Evolutionary conservation across 2,888 invertebrate species (phyloP), one percentile per base, ranked within the genome.

Genomic region (Amblyjoppa fuscipennis): DNA sequence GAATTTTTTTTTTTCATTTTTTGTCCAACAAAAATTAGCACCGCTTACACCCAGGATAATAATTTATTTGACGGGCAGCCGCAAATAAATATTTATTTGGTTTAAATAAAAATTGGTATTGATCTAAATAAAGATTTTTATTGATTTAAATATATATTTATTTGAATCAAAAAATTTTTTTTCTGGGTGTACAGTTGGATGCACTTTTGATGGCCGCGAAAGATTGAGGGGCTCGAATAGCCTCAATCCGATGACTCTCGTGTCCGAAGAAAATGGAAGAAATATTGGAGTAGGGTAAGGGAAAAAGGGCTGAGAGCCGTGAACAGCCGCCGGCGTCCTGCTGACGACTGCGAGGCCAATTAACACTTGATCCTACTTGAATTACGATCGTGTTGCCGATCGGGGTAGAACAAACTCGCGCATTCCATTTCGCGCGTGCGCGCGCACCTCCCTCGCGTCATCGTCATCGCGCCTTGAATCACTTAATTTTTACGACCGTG

Each of bases 291-390:
- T 87, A 88, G 87, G 88, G 85, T 51, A 70, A 49, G 45, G 64
- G 34, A 59, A 25, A 66, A 25, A 41, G 5, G 20, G 66, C 9
- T 13, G 53, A n/a, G 56, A 51, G n/a, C 25, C 28, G 56, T 6
- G 49, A 45, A 64, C 16, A 69, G 34, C 84, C 87, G 71, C 49
- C 87, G 81, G 79, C 83, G 86, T 87, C 88, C 88, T 87, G 49
- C 76, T 76, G 84, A 77, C 73, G 53, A 81, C 53, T 64, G 90
- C 89, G 89, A 90, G 91, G 90, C 91, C 91, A 91, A 92, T 91
- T 92, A 92, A 84, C 90, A 92, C 90, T 92, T 92, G 92, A 91
- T 91, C 91, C 89, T 90, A 84, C 88, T 90, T 88, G 90, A 91
- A 92, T 92, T 91, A 91, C 88, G 90, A 92, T 90, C 88, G 88